A percentile compares a stretch with the other conserved stretches of the same genome.
Conservation (phyloP, 2,113 vertebrate species). For the Silurus glanis region DNA sequence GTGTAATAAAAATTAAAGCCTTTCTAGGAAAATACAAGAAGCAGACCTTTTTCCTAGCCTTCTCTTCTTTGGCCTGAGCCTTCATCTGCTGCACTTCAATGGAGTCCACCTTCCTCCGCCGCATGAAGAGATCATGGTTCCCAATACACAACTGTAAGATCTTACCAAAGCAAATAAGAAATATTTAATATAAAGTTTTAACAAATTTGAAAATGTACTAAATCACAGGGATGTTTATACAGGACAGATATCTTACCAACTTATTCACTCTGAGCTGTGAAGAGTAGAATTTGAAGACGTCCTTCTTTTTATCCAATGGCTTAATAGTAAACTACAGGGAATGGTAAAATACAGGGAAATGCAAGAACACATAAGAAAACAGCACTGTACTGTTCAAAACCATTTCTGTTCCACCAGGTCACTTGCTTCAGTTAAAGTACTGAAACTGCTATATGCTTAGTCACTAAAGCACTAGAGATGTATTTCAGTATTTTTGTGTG, state of each 20-base stretch:
- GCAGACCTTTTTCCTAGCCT: conserved; percentile 85
- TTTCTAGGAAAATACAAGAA: not conserved
- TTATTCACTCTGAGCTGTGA: conserved; percentile 89
- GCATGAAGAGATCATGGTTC: conserved; percentile 89
- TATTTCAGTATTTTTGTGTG: not conserved
- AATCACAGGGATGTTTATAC: not conserved
- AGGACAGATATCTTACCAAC: conserved; percentile 72
- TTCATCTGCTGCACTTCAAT: conserved; percentile 93
- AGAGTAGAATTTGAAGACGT: conserved; percentile 92
- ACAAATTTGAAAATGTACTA: not conserved
- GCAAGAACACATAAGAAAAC: not conserved
- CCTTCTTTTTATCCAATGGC: conserved; percentile 88
- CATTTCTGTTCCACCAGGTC: not conserved
- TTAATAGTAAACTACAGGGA: conserved; percentile 83
- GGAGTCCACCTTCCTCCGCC: conserved; percentile 88
- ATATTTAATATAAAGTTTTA: not conserved
- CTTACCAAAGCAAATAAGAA: conserved; percentile 58
- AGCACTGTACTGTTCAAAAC: not conserved
- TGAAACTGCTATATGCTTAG: not conserved
- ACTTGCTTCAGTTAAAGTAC: not conserved
- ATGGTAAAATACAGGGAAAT: not conserved
- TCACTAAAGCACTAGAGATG: not conserved
- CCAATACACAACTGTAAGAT: conserved; percentile 89
- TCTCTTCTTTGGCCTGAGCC: conserved; percentile 88
- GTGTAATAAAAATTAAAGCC: not conserved